Evolutionary conservation across 1,140 invertebrate species (phyloP).

Genomic region (Riptortus pedestris): DNA sequence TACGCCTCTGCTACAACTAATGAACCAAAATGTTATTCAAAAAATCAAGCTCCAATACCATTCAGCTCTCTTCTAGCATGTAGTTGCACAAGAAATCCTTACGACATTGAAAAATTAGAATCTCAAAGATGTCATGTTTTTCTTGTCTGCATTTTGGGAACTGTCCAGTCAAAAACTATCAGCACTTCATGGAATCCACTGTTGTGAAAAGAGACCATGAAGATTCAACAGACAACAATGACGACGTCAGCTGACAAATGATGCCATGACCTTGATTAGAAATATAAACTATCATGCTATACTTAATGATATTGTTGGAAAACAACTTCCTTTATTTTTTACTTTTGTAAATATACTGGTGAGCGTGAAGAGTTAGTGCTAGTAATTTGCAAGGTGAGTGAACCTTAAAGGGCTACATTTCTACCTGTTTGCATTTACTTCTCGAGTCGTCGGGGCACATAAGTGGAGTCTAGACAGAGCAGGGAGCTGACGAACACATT

Average conservation of each 20-base stretch:
- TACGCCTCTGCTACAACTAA: neutral
- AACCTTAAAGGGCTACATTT: no score
- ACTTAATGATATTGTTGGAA: neutral
- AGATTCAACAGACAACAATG: neutral
- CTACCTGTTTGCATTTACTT: no score
- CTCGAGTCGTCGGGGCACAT: no score
- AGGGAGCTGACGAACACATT: no score
- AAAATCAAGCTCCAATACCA: neutral
- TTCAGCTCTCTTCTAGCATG: neutral
- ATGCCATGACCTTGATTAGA: neutral
- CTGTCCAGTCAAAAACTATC: no score
- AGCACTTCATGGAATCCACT: neutral
- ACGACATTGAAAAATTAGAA: neutral
- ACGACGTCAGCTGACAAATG: neutral
- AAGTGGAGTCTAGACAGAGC: no score
- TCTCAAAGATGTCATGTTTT: neutral
- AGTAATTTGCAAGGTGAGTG: no score
- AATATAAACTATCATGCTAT: neutral
- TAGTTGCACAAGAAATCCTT: neutral
- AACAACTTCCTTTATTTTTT: no score
- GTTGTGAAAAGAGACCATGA: neutral
- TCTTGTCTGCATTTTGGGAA: no score
- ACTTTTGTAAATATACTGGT: no score
- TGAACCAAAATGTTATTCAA: neutral
- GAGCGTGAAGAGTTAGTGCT: no score